Percentiles rank a stretch among this genome's conserved stretches.
phyloP scores from a whole-genome alignment of 2,888 invertebrate genomes.

The Nephrotoma appendiculata region DNA sequence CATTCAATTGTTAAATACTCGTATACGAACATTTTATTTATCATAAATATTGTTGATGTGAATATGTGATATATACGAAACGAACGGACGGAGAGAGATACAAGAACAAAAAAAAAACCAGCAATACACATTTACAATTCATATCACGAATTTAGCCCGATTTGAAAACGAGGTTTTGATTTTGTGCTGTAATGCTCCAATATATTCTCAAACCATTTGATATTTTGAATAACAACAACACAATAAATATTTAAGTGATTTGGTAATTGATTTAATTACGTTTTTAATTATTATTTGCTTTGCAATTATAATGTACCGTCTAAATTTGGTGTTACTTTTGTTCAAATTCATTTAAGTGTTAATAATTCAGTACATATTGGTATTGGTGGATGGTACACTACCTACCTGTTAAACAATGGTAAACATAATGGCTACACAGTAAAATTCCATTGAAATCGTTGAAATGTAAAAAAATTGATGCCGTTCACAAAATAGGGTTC shows the following conservation, averaged over 20 bases:
- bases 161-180: background rate
- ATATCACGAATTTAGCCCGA: conserved; percentile 4
- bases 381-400: background rate
- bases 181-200: background rate
- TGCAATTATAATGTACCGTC: background rate
- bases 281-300: background rate
- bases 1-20: background rate
- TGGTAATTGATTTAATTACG: background rate
- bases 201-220: background rate
- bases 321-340: background rate
- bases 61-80: background rate
- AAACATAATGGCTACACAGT: background rate
- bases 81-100: background rate
- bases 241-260: background rate
- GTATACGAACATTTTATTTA: background rate
- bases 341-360: background rate
- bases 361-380: background rate
- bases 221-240: background rate
- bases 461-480: background rate
- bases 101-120: background rate
- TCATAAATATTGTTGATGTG: background rate
- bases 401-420: background rate
- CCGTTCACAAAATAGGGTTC: background rate
- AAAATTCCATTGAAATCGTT: background rate
- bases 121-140: conserved; percentile 4